Evolutionary conservation across 1,140 invertebrate species (phyloP), one percentile per base, ranked within the genome.

Genomic region (Oscheius sp.): DNA sequence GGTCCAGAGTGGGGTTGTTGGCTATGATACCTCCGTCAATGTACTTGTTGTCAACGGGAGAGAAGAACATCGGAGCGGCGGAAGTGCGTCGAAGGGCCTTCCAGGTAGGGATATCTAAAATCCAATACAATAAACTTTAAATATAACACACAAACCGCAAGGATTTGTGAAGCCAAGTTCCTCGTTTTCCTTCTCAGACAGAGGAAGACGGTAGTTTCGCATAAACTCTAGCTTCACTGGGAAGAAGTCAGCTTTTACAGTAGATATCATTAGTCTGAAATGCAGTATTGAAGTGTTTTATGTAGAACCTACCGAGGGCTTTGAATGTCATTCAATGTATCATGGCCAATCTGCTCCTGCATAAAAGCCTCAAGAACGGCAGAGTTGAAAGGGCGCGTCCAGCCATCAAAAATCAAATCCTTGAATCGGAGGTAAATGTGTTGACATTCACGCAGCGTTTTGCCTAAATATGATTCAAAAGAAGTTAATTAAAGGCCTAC

Each of bases 1-100:
- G 90, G 84, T 97, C 95, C 46, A 97, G 84, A 0, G 95, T 96
- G 0, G 95, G 95, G 84, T 98, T 99, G 83, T 99, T 99, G 0
- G 94, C 90, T 68, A 97, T 94, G 3, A 99, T 86, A 20, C 95
- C 95, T 20, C 95, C 95, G 85, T 98, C 95, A 20, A 97, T 84
- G 82, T 91, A 97, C 65, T 89, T 86, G 23, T 90, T 91, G 80
- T 90, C 91, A 75, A 71, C 58, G 42, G 70, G 77, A 26, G 70
- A 78, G 65, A 79, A 75, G 32, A 73, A 65, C 26, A 68, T 75
- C 23, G 69, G 45, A 31, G 74, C 77, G 4, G 78, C 78, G 29
- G 78, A 77, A 2, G 79, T 69, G 23, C 77, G 42, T 36, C 74
- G 63, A 42, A 78, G 74, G 13, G 72, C 79, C 45, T 80, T 81